Evolutionary conservation across 2,113 vertebrate species (phyloP).

Genomic region (Pholis gunnellus): DNA sequence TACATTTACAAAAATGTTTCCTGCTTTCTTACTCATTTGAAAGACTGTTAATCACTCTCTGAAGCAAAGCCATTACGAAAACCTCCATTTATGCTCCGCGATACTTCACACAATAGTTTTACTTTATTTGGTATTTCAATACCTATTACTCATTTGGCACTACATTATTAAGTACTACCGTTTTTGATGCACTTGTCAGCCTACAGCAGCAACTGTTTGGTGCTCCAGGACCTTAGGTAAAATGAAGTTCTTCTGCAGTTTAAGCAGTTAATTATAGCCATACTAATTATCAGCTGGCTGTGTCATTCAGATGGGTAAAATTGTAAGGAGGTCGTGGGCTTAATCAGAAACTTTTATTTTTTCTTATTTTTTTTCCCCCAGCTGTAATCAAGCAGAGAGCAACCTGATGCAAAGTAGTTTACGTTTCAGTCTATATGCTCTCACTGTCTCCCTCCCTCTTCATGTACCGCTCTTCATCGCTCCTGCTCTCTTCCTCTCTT

Average conservation of each 20-base stretch:
- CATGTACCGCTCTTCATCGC: constrained; percentile 28
- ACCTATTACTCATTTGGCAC: neutral
- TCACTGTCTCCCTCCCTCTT: constrained; percentile 4
- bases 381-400: constrained; percentile 74
- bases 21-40: neutral
- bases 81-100: neutral
- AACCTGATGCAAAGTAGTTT: constrained; percentile 69
- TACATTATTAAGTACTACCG: neutral
- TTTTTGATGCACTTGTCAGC: neutral
- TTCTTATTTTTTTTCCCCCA: constrained; percentile 19
- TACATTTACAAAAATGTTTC: too few species aligned
- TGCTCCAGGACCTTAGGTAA: constrained; percentile 16
- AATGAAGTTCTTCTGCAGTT: constrained; percentile 53
- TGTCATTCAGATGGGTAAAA: constrained; percentile 44
- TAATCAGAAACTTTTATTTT: constrained; percentile 65
- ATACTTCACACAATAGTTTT: neutral
- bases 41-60: neutral
- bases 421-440: constrained; percentile 56
- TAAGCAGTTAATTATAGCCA: constrained; percentile 65
- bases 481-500: constrained; percentile 11
- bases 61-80: neutral
- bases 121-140: neutral
- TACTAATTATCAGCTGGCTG: constrained; percentile 60
- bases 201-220: constrained; percentile 2
- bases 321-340: constrained; percentile 41